phyloP scores from a whole-genome alignment of 1,140 invertebrate genomes.

The Carposina sasakii region DNA sequence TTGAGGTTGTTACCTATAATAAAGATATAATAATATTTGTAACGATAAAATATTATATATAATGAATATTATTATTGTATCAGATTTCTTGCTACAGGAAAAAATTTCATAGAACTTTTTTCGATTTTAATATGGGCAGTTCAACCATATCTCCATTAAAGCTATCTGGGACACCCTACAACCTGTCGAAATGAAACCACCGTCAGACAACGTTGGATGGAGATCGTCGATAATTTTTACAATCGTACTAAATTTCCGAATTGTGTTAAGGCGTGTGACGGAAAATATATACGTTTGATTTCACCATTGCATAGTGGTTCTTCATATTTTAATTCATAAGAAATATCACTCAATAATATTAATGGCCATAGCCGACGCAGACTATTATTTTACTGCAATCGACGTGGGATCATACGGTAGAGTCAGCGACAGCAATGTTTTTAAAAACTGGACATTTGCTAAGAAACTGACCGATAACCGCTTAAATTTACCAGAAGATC shows the following conservation, averaged over 20 bases:
- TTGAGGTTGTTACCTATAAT: slow-evolving; percentile 8
- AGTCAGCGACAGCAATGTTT: slow-evolving; percentile 48
- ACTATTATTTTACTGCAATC: slow-evolving; percentile 61
- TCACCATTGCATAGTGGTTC: slow-evolving; percentile 43
- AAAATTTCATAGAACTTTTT: slow-evolving; percentile 15
- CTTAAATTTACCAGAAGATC: slow-evolving; percentile 15
- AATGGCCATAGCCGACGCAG: slow-evolving; percentile 62
- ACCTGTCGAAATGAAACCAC: slow-evolving; percentile 21
- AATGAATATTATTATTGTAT: slow-evolving; percentile 10
- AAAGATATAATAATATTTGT: slow-evolving; percentile 14
- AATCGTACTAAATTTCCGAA: slow-evolving; percentile 62
- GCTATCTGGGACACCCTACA: slow-evolving; percentile 16
- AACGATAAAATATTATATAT: slow-evolving; percentile 7
- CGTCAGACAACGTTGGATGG: slow-evolving; percentile 19
- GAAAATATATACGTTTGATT: slow-evolving; percentile 59
- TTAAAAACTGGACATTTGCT: slow-evolving; percentile 14
- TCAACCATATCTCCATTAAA: slow-evolving; percentile 13
- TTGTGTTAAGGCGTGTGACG: slow-evolving; percentile 57
- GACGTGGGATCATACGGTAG: slow-evolving; percentile 63
- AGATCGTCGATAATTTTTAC: slow-evolving; percentile 24
- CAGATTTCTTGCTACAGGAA: slow-evolving; percentile 12
- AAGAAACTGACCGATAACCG: slow-evolving; percentile 12
- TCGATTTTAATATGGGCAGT: slow-evolving; percentile 16
- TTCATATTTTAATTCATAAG: slow-evolving; percentile 71
- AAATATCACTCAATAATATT: slow-evolving; percentile 58